Percentiles rank a stretch among this genome's conserved stretches.
These are phyloP conservation scores for Apis cerana DNA, from an alignment of 1,140 invertebrate genomes.

Conservation along the genomic window DNA sequence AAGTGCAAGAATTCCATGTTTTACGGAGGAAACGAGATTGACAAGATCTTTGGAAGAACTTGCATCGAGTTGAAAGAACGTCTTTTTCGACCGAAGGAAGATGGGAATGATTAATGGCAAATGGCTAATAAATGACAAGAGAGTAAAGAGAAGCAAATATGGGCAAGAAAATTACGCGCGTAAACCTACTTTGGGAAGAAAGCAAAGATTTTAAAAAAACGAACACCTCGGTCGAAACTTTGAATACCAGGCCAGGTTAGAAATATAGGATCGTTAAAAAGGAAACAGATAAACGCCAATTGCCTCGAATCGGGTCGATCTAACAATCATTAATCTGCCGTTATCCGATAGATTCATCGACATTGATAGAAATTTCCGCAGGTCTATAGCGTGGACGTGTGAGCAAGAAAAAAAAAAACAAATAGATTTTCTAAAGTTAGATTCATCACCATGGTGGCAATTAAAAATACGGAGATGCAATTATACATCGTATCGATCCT, in stretches of 20 bases:
- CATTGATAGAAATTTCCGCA: slow-evolving; percentile 65
- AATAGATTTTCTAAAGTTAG: slow-evolving; percentile 59
- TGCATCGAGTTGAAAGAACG: background rate
- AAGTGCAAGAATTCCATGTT: background rate
- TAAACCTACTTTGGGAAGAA: background rate
- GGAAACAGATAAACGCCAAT: background rate
- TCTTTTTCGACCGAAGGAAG: background rate
- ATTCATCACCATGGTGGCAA: slow-evolving; percentile 4
- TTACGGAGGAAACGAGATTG: background rate
- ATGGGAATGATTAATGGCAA: slow-evolving; percentile 24
- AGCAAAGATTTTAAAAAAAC: background rate
- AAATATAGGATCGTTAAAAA: slow-evolving; percentile 33
- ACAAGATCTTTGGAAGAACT: background rate
- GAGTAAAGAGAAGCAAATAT: background rate
- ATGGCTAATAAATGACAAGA: slow-evolving; percentile 3
- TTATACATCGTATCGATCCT: slow-evolving; percentile 8
- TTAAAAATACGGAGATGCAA: slow-evolving; percentile 56
- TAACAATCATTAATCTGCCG: slow-evolving; percentile 63
- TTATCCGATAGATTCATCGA: slow-evolving; percentile 67
- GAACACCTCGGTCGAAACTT: background rate
- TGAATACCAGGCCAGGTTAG: background rate
- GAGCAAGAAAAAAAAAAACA: background rate
- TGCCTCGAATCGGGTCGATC: slow-evolving; percentile 13
- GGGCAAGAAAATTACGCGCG: slow-evolving; percentile 19
- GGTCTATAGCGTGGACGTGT: slow-evolving; percentile 1